phyloP scores from a whole-genome alignment of 2,888 invertebrate species.

The Drosophila pseudotalamancana region DNA sequence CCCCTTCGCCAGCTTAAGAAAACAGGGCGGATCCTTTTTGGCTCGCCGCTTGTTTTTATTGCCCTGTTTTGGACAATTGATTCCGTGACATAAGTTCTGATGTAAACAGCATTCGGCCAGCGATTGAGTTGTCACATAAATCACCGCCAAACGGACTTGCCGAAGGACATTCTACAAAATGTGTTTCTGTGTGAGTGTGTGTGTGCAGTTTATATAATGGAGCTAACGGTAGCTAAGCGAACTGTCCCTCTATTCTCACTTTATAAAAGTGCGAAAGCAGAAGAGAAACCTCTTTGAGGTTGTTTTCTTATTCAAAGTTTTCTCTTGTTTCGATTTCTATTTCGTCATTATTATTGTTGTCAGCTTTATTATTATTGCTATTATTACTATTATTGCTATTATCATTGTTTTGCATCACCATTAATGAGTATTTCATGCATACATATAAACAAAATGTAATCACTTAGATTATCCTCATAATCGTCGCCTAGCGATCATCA shows the following conservation, averaged over 20 bases:
- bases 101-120: slow-evolving; percentile 72
- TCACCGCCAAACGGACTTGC: slow-evolving; percentile 10
- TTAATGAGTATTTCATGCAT: too few relatives aligned
- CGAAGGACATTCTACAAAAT: not conserved
- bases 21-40: not conserved
- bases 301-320: too few relatives aligned
- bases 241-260: not conserved
- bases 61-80: slow-evolving; percentile 71
- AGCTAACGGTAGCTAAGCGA: not conserved
- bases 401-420: not conserved
- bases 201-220: not conserved
- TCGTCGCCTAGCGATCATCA: too few relatives aligned
- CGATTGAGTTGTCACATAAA: slow-evolving; percentile 51
- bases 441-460: too few relatives aligned
- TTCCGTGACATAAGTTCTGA: slow-evolving; percentile 69
- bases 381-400: not conserved
- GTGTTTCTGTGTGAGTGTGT: not conserved
- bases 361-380: not conserved
- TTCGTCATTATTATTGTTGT: too few relatives aligned
- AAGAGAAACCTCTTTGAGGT: not conserved
- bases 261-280: not conserved
- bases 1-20: not conserved
- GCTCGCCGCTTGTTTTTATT: slow-evolving; percentile 60
- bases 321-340: too few relatives aligned
- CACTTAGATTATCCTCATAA: too few relatives aligned